phyloP scores from a whole-genome alignment of 2,113 vertebrate genomes.

The Mastomys natalensis region DNA sequence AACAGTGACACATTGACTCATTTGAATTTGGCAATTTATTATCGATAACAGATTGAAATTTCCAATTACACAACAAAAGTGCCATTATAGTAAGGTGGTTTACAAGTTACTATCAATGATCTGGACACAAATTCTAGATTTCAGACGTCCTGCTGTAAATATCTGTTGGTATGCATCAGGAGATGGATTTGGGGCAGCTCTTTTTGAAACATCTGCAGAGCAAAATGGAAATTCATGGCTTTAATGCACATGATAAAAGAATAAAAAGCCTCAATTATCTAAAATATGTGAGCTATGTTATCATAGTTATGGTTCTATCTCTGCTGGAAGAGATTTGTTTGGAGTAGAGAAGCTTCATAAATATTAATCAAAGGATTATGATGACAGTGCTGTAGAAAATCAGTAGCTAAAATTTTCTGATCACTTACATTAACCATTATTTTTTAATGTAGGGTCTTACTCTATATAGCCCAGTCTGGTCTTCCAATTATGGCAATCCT shows the following conservation, averaged over 20 bases:
- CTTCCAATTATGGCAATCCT: background rate
- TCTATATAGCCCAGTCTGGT: background rate
- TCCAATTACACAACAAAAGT: constrained; percentile 25
- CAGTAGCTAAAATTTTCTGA: background rate
- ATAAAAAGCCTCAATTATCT: background rate
- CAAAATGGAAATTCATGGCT: background rate
- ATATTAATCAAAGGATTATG: background rate
- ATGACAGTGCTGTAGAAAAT: background rate
- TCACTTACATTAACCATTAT: background rate
- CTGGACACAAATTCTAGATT: constrained; percentile 16
- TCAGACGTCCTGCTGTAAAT: background rate
- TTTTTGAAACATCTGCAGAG: constrained; percentile 15
- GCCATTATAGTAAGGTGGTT: background rate
- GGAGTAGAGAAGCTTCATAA: background rate
- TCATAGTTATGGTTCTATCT: background rate
- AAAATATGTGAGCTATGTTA: background rate
- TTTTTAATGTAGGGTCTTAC: background rate
- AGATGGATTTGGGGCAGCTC: background rate
- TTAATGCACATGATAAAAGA: background rate
- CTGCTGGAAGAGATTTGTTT: background rate
- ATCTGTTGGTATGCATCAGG: background rate
- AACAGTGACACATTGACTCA: constrained; percentile 20
- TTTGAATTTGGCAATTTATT: constrained; percentile 29
- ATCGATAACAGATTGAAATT: background rate
- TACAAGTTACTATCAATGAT: background rate